Evolutionary conservation across 2,888 invertebrate species (phyloP).

Genomic region (Drosophila antonietae): DNA sequence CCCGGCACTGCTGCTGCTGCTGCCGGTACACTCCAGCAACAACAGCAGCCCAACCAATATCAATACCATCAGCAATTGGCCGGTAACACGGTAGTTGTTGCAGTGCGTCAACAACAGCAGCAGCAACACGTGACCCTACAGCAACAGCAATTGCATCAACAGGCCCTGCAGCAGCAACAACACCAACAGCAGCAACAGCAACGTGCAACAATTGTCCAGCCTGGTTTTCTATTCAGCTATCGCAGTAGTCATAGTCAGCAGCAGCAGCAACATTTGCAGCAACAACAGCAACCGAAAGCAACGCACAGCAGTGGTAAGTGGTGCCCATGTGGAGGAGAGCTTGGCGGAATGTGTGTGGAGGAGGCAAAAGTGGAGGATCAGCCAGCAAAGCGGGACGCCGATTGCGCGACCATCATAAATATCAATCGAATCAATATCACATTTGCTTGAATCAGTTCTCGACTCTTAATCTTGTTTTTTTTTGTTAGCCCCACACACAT

Average conservation of each 20-base stretch:
- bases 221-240: conserved; percentile 81
- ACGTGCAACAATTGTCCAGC: conserved; percentile 78
- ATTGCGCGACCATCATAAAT: conserved; percentile 23
- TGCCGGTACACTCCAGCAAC: conserved; percentile 53
- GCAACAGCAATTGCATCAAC: conserved; percentile 64
- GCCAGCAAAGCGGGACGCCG: conserved; percentile 39
- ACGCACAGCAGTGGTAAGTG: conserved; percentile 76
- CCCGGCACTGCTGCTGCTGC: conserved; percentile 59
- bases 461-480: conserved; percentile 2
- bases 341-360: conserved; percentile 21
- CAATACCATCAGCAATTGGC: conserved; percentile 67
- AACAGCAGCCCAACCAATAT: conserved; percentile 68
- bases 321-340: conserved; percentile 23
- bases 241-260: conserved; percentile 69
- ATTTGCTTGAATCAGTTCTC: conserved; percentile 11
- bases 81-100: conserved; percentile 73
- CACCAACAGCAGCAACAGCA: conserved; percentile 64
- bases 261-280: conserved; percentile 40
- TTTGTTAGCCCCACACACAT: conserved; percentile 37
- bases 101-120: conserved; percentile 69
- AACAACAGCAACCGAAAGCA: conserved; percentile 56
- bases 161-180: conserved; percentile 51
- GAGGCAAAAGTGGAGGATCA: conserved; percentile 20
- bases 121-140: conserved; percentile 80
- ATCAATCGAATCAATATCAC: conserved; percentile 10